These are phyloP conservation scores for Caligus rogercresseyi DNA, from an alignment of 1,140 invertebrate species.

Conservation along the genomic window DNA sequence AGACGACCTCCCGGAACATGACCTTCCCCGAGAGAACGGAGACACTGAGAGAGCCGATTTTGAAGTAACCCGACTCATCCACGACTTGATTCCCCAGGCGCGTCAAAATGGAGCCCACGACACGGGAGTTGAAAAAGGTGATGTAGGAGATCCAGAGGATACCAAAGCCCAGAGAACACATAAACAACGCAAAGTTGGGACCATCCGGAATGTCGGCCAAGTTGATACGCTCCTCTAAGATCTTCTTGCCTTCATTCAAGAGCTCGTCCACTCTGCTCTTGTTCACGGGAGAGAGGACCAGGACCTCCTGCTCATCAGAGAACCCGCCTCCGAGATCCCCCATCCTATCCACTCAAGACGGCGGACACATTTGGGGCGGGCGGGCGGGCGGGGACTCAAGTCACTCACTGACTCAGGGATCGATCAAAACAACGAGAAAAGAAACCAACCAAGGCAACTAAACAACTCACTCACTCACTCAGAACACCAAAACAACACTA, in stretches of 20 bases:
- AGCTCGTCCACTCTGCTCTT: neutral
- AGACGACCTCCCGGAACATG: slow-evolving; percentile 92
- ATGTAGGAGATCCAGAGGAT: slow-evolving; percentile 82
- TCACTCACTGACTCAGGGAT: too few species aligned
- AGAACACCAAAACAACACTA: too few species aligned
- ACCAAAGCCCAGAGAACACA: slow-evolving; percentile 56
- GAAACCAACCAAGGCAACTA: too few species aligned
- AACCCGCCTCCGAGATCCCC: too few species aligned
- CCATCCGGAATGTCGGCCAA: slow-evolving; percentile 30
- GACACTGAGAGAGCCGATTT: slow-evolving; percentile 75
- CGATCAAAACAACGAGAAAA: too few species aligned
- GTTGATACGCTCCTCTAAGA: slow-evolving; percentile 1
- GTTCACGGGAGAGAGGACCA: too few species aligned
- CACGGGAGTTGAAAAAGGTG: slow-evolving; percentile 81
- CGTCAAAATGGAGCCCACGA: slow-evolving; percentile 73
- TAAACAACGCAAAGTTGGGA: slow-evolving; percentile 57
- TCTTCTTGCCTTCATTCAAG: neutral
- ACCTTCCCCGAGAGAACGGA: slow-evolving; percentile 91
- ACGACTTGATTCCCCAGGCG: slow-evolving; percentile 64
- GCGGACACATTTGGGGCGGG: too few species aligned
- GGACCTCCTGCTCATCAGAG: too few species aligned
- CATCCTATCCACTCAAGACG: too few species aligned
- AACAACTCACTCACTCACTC: too few species aligned
- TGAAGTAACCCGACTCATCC: slow-evolving; percentile 62
- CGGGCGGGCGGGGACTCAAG: too few species aligned